Conservation (phyloP, 2,113 vertebrate species). For the Cathartes aura region DNA sequence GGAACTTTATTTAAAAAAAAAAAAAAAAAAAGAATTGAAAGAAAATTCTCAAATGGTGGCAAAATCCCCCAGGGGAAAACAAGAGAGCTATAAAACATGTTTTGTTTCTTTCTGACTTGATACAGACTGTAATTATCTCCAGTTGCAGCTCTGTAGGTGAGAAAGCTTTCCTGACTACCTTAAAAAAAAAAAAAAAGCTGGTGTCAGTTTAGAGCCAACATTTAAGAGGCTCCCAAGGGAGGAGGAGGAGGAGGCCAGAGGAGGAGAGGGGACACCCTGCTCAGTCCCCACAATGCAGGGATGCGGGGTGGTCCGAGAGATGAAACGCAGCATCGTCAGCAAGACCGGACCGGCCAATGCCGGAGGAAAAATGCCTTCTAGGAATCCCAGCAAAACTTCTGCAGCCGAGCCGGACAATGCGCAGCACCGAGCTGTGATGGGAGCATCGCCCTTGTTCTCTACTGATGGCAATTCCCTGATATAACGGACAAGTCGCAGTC, state of each 20-base stretch:
- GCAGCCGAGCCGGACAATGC: neutral
- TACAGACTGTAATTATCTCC: neutral
- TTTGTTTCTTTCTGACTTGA: neutral
- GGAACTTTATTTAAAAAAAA: neutral
- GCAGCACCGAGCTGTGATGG: too few relatives aligned
- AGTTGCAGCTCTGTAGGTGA: neutral
- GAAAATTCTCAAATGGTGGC: neutral
- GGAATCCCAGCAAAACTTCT: neutral
- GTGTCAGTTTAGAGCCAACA: accelerated
- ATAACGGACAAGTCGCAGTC: accelerated
- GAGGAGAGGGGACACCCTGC: neutral
- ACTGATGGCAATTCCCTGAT: accelerated
- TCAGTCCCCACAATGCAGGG: neutral
- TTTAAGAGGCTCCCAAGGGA: neutral
- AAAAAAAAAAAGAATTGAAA: neutral
- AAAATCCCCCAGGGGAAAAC: neutral
- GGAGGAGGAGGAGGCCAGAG: neutral
- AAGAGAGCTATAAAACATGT: neutral
- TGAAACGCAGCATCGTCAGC: neutral
- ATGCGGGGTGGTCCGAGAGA: accelerated
- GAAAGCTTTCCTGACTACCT: neutral
- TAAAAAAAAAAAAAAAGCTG: neutral
- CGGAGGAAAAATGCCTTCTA: neutral
- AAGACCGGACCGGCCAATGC: accelerated
- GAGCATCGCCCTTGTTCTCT: neutral